Evolutionary conservation across 2,113 vertebrate species (phyloP), one percentile per base, ranked within the genome.

Genomic region (Cairina moschata): DNA sequence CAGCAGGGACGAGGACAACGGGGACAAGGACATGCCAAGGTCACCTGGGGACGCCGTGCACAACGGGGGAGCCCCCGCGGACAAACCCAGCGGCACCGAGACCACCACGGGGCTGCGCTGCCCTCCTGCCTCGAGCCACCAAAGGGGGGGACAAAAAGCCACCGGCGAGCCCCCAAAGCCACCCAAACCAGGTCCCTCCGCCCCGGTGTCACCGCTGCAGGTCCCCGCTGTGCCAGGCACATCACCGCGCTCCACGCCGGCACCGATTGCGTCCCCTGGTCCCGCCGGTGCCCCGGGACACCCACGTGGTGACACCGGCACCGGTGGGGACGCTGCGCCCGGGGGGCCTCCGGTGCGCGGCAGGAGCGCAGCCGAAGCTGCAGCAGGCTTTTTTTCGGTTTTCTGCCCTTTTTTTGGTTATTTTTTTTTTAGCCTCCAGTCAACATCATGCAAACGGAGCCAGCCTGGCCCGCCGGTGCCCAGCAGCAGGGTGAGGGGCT

Each of bases 1-100:
- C 76, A 85, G 58, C 0, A 0, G 69, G 48, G 66, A 93, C 1
- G 32, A 96, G 52, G 87, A 92, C 81, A 88, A 62, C 1, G 1
- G 73, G 56, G 68, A 93, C 95, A 97, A 97, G 96, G 96, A 95
- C 96, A 83, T 55, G 73, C 60, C 94, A 97, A 97, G 95, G 95
- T 97, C 96, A 90, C 55, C 58, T 59, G 76, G 83, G 95, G 96
- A 88, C 17, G 22, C 44, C 0, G 31, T 40, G 58, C 1, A 0
- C 0, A 11, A 72, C 66, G 67, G 31, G 52, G 82, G 50, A 75
- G 60, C 80, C 55, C 54, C 62, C 11, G 55, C 75, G 88, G 69
- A 81, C 1, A 14, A 54, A 58, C 67, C 38, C 3, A 11, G 55
- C 3, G 22, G 59, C 31, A 31, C 4, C 6, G 74, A 82, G 66